Evolutionary conservation across 1,140 invertebrate genomes (phyloP), one percentile per base, ranked within the genome.

Genomic region (Pissodes strobi): DNA sequence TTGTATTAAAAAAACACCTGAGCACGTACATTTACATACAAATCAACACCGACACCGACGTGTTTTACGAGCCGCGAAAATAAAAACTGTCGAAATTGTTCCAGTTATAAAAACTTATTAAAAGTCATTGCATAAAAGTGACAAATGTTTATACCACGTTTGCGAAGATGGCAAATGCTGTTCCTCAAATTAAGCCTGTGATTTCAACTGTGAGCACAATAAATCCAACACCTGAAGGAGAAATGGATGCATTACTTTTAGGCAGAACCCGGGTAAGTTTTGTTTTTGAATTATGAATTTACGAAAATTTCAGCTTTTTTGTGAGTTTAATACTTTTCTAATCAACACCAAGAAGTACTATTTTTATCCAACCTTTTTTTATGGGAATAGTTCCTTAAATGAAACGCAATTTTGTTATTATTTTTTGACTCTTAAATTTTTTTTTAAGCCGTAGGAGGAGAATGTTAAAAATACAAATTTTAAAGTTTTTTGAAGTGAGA

Each of bases 171-270:
- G 73, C 74, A 64, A 74, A 67, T 68, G 61, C 68, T 64, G 65
- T 74, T 69, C 64, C 73, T 62, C 72, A 72, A 53, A 46, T 70
- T 39, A 76, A 77, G 61, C 74, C 73, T 56, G 74, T 73, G 70
- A 74, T 75, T 73, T 75, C 81, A 60, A 80, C 79, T 52, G 74
- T 76, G 8, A 77, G 75, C 65, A 70, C 79, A 70, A 73, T 74
- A 71, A 69, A 79, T 21, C 78, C 79, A 18, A 78, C 82, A 56
- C 82, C 85, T 0, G 88, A 88, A 76, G 85, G 86, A 56, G 88
- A 89, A 80, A 89, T 89, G 88, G 87, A 89, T 74, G 88, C 88
- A 41, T 76, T 89, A 49, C 83, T 89, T 37, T 82, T 89, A 27
- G 88, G 88, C 65, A 80, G 86, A 74, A 89, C 87, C 49, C 83